A percentile compares a stretch with the other conserved stretches of the same genome.
phyloP scores from a whole-genome alignment of 2,888 invertebrate genomes.

The Drosophila silvestris region DNA sequence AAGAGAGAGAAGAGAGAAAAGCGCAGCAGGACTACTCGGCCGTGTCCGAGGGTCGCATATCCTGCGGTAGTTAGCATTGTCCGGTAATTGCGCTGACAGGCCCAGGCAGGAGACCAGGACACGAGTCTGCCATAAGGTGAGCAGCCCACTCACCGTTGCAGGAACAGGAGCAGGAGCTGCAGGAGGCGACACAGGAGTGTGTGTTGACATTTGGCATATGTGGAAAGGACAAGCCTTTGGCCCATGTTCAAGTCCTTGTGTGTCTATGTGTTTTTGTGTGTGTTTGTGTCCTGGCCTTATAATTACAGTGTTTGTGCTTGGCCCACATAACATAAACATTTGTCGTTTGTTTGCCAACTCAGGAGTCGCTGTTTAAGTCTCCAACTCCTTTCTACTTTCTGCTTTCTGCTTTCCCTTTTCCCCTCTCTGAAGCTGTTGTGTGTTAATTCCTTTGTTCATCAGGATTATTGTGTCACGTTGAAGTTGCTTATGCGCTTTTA shows the following conservation, averaged over 20 bases:
- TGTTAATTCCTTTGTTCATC: conserved; percentile 73
- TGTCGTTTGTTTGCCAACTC: conserved; percentile 37
- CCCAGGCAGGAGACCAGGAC: conserved; percentile 33
- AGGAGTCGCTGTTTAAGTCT: conserved; percentile 5
- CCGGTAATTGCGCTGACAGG: conserved; percentile 78
- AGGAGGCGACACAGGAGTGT: conserved; percentile 5
- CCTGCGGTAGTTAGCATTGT: conserved; percentile 68
- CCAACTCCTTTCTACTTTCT: neutral
- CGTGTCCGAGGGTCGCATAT: conserved; percentile 42
- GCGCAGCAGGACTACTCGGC: conserved; percentile 41
- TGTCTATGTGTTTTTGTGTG: conserved; percentile 30
- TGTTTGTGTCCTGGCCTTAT: conserved; percentile 54
- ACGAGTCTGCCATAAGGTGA: conserved; percentile 54
- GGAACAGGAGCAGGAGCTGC: neutral
- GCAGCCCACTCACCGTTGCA: conserved; percentile 1
- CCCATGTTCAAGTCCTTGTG: conserved; percentile 27
- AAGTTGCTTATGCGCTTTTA: conserved; percentile 79
- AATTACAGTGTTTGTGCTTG: conserved; percentile 77
- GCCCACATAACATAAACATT: conserved; percentile 70
- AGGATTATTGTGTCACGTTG: conserved; percentile 81
- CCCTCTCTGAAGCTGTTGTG: conserved; percentile 35
- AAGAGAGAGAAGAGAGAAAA: neutral
- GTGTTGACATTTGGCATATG: conserved; percentile 80
- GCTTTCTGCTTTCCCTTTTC: neutral
- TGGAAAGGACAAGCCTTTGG: conserved; percentile 65